Percentiles rank a stretch among this genome's conserved stretches.
phyloP scores from a whole-genome alignment of 2,888 invertebrate species.

The Ptycholaimellus sp. region DNA sequence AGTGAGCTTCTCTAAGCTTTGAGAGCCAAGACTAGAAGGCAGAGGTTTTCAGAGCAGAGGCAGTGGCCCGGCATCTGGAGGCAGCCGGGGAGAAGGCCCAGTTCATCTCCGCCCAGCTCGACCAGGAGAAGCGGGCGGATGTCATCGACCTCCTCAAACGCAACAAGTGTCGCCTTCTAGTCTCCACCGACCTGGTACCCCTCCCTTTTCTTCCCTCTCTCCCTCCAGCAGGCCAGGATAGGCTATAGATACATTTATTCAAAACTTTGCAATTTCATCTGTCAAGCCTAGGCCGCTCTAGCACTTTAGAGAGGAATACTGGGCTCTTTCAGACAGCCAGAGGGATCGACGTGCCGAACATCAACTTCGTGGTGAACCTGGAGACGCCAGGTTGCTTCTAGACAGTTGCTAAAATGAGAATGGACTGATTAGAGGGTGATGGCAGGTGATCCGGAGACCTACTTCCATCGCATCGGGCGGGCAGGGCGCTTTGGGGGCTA shows the following conservation, averaged over 20 bases:
- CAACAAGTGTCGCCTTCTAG: constrained; percentile 54
- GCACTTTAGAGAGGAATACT: too few species aligned
- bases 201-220: neutral
- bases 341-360: constrained; percentile 75
- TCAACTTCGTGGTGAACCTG: constrained; percentile 73
- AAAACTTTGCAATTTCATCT: too few species aligned
- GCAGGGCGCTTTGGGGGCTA: constrained; percentile 59
- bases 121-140: constrained; percentile 49
- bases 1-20: constrained; percentile 28
- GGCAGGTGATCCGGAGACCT: constrained; percentile 51
- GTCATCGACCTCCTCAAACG: constrained; percentile 52
- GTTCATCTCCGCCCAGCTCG: constrained; percentile 51
- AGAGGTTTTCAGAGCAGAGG: constrained; percentile 47
- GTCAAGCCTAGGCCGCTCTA: too few species aligned
- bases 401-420: too few species aligned
- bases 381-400: too few species aligned
- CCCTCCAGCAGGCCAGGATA: too few species aligned
- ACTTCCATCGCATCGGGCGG: constrained; percentile 77
- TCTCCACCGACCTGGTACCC: constrained; percentile 49
- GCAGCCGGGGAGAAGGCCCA: constrained; percentile 51
- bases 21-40: too few species aligned
- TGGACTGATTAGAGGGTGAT: too few species aligned
- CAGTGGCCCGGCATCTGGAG: constrained; percentile 45
- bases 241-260: too few species aligned
- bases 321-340: constrained; percentile 43